These are phyloP conservation scores for Calliphora vomitoria DNA, from an alignment of 2,888 invertebrate species.

Conservation along the genomic window DNA sequence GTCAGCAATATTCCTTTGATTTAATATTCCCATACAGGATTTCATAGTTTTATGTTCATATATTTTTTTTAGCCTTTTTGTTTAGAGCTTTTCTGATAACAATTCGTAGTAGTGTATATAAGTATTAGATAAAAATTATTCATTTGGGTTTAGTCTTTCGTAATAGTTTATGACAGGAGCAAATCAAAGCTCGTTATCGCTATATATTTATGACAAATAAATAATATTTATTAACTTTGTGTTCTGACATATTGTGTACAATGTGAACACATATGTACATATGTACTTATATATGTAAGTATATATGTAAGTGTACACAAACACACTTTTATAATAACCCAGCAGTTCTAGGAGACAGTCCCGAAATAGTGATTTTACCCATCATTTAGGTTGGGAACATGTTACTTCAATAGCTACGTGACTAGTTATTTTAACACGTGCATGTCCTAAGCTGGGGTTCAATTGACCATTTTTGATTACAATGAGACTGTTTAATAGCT, in stretches of 20 bases:
- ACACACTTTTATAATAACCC: not conserved
- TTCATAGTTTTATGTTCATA: no score
- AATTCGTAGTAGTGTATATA: not conserved
- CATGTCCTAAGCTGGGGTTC: no score
- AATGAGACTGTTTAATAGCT: no score
- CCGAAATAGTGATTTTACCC: no score
- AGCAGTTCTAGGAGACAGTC: no score
- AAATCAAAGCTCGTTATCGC: constrained; percentile 61
- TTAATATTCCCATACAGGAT: not conserved
- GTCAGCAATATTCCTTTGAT: no score
- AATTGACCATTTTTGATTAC: no score
- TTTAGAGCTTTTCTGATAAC: not conserved
- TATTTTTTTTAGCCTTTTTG: no score
- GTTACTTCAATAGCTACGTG: no score
- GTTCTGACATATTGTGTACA: not conserved
- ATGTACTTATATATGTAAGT: no score
- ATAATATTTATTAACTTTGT: not conserved
- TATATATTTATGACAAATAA: constrained; percentile 37
- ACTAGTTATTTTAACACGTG: no score
- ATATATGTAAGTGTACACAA: not conserved
- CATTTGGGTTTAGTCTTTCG: constrained; percentile 12
- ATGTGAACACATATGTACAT: not conserved
- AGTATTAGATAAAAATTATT: constrained; percentile 1
- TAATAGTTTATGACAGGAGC: constrained; percentile 47
- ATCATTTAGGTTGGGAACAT: no score